Evolutionary conservation across 2,888 invertebrate genomes (phyloP).

Genomic region (Lasioglossum calceatum): DNA sequence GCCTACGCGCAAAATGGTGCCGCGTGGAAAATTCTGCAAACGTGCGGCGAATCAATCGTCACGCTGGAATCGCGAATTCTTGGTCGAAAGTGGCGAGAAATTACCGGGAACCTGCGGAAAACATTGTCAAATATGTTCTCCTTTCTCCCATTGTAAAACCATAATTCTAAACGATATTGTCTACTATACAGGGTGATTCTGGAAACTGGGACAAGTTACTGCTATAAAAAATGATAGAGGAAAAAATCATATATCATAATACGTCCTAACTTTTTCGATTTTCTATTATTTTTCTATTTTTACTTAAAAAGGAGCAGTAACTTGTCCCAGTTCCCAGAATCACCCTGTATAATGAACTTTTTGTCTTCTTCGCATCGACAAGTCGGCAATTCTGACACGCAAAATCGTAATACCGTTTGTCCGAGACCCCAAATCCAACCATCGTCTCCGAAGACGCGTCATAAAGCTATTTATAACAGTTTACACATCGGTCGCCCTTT

Average conservation of each 20-base stretch:
- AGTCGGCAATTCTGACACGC: background rate
- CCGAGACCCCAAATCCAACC: background rate
- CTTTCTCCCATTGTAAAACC: too few species aligned
- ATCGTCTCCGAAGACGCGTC: background rate
- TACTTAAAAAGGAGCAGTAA: too few species aligned
- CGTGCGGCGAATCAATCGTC: constrained; percentile 31
- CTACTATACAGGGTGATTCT: too few species aligned
- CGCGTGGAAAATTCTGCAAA: constrained; percentile 13
- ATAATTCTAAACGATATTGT: too few species aligned
- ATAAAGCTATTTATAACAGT: background rate
- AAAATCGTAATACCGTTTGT: background rate
- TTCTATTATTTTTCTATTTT: too few species aligned
- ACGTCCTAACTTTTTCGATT: too few species aligned
- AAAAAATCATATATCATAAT: too few species aligned
- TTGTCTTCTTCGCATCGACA: background rate
- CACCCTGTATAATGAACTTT: background rate
- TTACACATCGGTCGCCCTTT: background rate
- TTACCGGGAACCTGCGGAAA: background rate
- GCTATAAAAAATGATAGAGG: too few species aligned
- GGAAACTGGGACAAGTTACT: too few species aligned
- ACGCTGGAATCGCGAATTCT: background rate
- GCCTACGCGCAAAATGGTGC: constrained; percentile 16
- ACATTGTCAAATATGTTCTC: background rate
- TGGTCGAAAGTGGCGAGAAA: background rate
- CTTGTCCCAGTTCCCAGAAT: too few species aligned